Evolutionary conservation across 2,113 vertebrate genomes (phyloP).

Genomic region (Bufo gargarizans): DNA sequence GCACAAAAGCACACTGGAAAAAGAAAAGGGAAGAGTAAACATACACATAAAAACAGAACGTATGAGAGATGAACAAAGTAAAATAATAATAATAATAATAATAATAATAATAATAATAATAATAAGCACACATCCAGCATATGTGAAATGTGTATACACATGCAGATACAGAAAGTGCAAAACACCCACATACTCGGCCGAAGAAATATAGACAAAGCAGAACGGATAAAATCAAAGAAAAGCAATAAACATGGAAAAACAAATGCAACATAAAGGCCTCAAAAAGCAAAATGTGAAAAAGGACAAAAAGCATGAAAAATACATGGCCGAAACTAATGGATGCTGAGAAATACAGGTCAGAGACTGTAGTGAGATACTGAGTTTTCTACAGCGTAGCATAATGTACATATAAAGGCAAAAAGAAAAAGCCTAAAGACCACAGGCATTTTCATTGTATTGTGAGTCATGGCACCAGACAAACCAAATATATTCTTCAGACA

Average conservation of each 20-base stretch:
- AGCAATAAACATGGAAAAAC: not conserved
- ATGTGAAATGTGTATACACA: slow-evolving; percentile 5
- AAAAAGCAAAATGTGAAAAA: not conserved
- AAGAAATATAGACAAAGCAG: not conserved
- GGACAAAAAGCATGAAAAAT: not conserved
- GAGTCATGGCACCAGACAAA: not conserved
- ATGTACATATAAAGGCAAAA: slow-evolving; percentile 47
- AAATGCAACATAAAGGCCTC: not conserved
- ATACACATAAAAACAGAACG: not conserved
- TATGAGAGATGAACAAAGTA: not conserved
- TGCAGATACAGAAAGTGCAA: not conserved
- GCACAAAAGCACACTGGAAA: not conserved
- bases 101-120: not conserved
- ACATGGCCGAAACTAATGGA: not conserved
- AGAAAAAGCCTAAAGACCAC: not conserved
- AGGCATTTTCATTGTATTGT: slow-evolving; percentile 26
- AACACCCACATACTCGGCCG: not conserved
- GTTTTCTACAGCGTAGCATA: not conserved
- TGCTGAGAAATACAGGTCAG: not conserved
- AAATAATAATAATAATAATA: not conserved
- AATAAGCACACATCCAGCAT: not conserved
- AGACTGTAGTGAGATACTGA: not conserved
- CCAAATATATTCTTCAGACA: not conserved
- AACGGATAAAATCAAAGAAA: not conserved
- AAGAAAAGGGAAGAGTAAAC: not conserved